These are phyloP conservation scores for Phodopus roborovskii DNA, from an alignment of 2,113 vertebrate species.

Conservation along the genomic window DNA sequence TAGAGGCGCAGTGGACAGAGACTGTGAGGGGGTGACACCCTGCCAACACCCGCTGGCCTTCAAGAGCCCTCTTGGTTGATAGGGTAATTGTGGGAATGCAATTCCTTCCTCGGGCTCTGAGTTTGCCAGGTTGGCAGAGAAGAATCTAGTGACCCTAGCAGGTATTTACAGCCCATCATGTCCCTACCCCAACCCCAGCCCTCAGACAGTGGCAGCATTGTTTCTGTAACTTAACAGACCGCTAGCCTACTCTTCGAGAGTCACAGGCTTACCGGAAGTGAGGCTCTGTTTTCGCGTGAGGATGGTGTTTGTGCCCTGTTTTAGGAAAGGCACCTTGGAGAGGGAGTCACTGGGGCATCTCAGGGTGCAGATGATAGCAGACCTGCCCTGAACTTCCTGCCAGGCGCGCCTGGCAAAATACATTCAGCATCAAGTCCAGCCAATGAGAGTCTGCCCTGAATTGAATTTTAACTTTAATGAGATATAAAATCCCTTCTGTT, in stretches of 20 bases:
- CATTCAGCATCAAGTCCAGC: conserved; percentile 39
- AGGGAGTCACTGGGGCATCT: rapidly evolving
- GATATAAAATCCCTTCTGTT: conserved; percentile 58
- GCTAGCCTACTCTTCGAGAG: conserved; percentile 61
- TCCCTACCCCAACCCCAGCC: neutral
- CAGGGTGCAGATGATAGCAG: neutral
- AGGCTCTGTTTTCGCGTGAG: conserved; percentile 76
- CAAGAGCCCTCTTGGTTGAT: neutral
- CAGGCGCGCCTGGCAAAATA: neutral
- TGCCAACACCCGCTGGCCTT: neutral
- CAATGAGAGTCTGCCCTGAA: conserved; percentile 53
- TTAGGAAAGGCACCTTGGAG: conserved; percentile 43
- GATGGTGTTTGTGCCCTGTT: conserved; percentile 43
- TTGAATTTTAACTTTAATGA: conserved; percentile 68
- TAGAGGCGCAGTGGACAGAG: neutral
- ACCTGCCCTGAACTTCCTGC: neutral
- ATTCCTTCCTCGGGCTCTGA: conserved; percentile 56
- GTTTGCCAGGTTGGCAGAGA: conserved; percentile 65
- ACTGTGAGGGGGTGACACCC: neutral
- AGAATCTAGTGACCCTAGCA: conserved; percentile 18
- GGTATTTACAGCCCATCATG: conserved; percentile 1
- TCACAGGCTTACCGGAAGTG: conserved; percentile 55
- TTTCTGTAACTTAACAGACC: conserved; percentile 74
- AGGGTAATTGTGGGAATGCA: conserved; percentile 8
- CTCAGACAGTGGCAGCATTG: conserved; percentile 66